phyloP scores from a whole-genome alignment of 2,113 vertebrate species.

The Cygnus atratus region DNA sequence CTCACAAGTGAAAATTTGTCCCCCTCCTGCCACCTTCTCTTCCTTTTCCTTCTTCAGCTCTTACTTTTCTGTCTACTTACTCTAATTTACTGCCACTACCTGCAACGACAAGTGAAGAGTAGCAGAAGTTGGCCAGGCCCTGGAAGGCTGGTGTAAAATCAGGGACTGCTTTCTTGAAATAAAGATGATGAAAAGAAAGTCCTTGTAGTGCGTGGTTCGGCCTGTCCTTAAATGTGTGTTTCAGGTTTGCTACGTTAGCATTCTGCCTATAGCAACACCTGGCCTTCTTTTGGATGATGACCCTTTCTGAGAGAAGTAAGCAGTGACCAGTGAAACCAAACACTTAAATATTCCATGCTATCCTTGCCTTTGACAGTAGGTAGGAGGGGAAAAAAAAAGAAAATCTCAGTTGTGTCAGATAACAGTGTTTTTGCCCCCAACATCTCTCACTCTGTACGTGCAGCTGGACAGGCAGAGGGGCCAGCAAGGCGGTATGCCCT shows the following conservation, averaged over 20 bases:
- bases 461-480: background rate
- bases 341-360: background rate
- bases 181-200: background rate
- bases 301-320: background rate
- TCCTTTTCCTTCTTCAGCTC: background rate
- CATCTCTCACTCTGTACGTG: rapidly evolving
- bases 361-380: background rate
- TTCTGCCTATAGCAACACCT: background rate
- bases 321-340: background rate
- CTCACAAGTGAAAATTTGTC: background rate
- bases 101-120: background rate
- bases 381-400: background rate
- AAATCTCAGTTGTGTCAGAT: background rate
- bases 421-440: rapidly evolving
- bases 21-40: background rate
- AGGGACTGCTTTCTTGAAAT: background rate
- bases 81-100: background rate
- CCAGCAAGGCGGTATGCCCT: background rate
- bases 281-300: background rate
- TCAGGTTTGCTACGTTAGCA: background rate
- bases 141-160: conserved; percentile 3
- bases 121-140: background rate
- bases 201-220: background rate
- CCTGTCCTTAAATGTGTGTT: background rate
- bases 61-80: background rate